These are phyloP conservation scores for Apodemus agrarius DNA, from an alignment of 2,797 vertebrate genomes.

Conservation along the genomic window DNA sequence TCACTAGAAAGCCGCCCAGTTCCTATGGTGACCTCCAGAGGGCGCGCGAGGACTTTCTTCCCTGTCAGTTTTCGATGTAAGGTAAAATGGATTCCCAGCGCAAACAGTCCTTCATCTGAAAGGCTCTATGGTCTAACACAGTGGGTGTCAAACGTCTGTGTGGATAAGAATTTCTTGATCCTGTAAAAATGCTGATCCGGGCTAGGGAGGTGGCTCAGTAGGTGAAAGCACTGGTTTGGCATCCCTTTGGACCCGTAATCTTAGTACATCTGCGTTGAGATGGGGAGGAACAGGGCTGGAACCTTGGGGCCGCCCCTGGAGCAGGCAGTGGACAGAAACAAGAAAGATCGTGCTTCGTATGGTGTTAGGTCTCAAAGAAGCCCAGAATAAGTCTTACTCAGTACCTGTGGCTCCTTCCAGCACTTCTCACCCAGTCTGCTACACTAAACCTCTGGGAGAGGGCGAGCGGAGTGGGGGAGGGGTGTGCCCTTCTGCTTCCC, in stretches of 20 bases:
- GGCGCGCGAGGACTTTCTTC: constrained; percentile 13
- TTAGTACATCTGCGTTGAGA: neutral
- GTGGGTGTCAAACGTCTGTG: neutral
- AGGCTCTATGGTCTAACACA: neutral
- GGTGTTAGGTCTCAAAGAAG: neutral
- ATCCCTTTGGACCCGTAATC: neutral
- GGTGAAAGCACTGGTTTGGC: neutral
- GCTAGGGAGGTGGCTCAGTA: neutral
- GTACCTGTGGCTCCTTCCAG: neutral
- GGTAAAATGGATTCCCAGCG: constrained; percentile 12
- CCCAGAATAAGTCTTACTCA: neutral
- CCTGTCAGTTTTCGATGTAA: neutral
- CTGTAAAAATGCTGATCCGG: neutral
- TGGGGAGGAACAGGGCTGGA: neutral
- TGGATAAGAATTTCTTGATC: neutral
- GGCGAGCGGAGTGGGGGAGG: neutral
- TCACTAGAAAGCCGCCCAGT: neutral
- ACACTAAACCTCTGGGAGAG: neutral
- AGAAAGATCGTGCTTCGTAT: neutral
- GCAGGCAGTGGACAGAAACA: neutral
- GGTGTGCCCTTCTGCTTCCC: neutral
- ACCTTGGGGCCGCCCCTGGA: neutral
- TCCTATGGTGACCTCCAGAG: constrained; percentile 22
- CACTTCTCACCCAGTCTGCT: neutral
- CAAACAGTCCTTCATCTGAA: neutral